Evolutionary conservation across 2,888 invertebrate species (phyloP), one percentile per base, ranked within the genome.

Genomic region (Notodonta ziczac): DNA sequence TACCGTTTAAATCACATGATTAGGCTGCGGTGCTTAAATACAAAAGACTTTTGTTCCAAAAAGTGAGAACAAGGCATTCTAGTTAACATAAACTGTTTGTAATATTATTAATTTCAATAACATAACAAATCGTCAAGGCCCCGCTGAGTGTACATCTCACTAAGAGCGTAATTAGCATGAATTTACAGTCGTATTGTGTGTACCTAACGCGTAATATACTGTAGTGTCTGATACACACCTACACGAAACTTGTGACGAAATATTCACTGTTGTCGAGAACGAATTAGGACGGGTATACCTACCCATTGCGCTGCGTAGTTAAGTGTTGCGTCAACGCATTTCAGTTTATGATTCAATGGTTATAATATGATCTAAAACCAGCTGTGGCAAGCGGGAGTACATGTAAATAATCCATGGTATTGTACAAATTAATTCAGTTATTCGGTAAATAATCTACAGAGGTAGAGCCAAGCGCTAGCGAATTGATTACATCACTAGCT

Each of bases 141-240:
- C 68, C 67, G 67, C 70, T 75, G 72, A 83, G 80, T 59, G 65
- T 64, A 68, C 63, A 62, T 56, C 63, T 70, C 59, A 64, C 70
- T 70, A 69, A 71, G 76, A 79, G 72, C 70, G 74, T 78, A 84
- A 88, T 87, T 87, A 87, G 81, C 85, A 82, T 83, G 80, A 81
- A 81, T 82, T 80, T 83, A 78, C 81, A 80, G 74, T 70, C 71
- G 76, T 74, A 82, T 80, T 76, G 80, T 78, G 79, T 80, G 82
- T 77, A 80, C 72, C 73, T 78, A 78, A 80, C 78, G 76, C 75
- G 73, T 74, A 77, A 72, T 77, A 76, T 68, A 69, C 66, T 66
- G 65, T 67, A 70, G 61, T 71, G 73, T 75, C 70, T 62, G 72
- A 73, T 69, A 73, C 71, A 81, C 82, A 62, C 81, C 84, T 76